phyloP scores from a whole-genome alignment of 2,888 invertebrate species.

The Himalopsyche kuldschensis region DNA sequence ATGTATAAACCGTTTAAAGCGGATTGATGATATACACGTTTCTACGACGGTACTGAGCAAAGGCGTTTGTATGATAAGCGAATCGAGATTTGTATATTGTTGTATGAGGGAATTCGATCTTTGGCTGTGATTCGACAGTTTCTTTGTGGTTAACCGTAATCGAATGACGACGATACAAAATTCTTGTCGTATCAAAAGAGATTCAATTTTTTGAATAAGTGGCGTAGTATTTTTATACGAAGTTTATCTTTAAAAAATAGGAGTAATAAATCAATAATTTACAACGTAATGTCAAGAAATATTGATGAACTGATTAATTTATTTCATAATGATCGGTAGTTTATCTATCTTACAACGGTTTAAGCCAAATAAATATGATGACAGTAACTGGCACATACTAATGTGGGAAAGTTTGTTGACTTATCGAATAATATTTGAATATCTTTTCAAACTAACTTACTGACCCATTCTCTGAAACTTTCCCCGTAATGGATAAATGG shows the following conservation, averaged over 20 bases:
- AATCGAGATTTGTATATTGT: not conserved
- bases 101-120: not conserved
- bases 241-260: not conserved
- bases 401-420: too few relatives aligned
- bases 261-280: not conserved
- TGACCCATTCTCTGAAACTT: too few relatives aligned
- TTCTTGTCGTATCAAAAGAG: not conserved
- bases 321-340: too few relatives aligned
- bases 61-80: not conserved
- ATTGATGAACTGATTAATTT: too few relatives aligned
- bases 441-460: too few relatives aligned
- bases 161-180: not conserved
- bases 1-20: conserved; percentile 4
- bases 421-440: too few relatives aligned
- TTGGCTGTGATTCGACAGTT: not conserved
- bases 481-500: too few relatives aligned
- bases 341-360: too few relatives aligned
- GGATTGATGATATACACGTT: not conserved
- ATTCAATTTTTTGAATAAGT: not conserved
- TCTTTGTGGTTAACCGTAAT: not conserved
- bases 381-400: too few relatives aligned
- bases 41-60: not conserved
- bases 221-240: not conserved
- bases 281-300: not conserved
- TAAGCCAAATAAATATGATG: too few relatives aligned